Base-by-base conservation (phyloP, 2,888 invertebrate species). In the Teleiodes luculella region DNA sequence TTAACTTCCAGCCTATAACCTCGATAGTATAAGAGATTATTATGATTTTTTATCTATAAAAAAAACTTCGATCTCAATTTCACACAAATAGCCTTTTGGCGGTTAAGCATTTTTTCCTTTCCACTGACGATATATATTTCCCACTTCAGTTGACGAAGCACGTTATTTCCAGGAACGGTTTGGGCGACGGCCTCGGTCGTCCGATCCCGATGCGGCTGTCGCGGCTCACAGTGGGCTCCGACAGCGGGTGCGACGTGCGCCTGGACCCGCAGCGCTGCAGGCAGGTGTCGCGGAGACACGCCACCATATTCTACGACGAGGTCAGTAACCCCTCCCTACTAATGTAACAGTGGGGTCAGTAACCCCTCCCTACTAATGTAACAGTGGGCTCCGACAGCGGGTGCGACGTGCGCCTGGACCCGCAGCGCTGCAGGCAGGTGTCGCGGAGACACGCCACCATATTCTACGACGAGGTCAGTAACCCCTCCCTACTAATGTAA, bases 301-400 rank as follows among this genome's bases (percentile, higher is more conserved):
- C 96, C 8, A 91, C 94, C 49, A 94, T 97, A 61, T 96, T 96
- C 78, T 95, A 92, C 72, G 96, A 97, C 73, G 95, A 96, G 91
- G 95, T 94, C 11, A 35, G 35, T n/a, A n/a, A n/a, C n/a, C 33
- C 3, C 2, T 6, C 41, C 3, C 24, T 24, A n/a, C n/a, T n/a
- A n/a, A n/a, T n/a, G n/a, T n/a, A n/a, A 33, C 33, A 2, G 33
- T 33, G 33, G 33, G 33, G n/a, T n/a, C n/a, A n/a, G n/a, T n/a
- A n/a, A n/a, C n/a, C n/a, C n/a, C n/a, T n/a, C n/a, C n/a, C n/a
- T n/a, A n/a, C n/a, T n/a, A n/a, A n/a, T n/a, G n/a, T n/a, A n/a
- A 61, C 64, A 35, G 91, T 97, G 54, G 97, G 97, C 54, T 55
- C 73, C 0, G 78, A 74, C 72, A 72, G 74, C 61, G 70, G 69